Evolutionary conservation across 2,113 vertebrate species (phyloP).

Genomic region (Aegypius monachus): DNA sequence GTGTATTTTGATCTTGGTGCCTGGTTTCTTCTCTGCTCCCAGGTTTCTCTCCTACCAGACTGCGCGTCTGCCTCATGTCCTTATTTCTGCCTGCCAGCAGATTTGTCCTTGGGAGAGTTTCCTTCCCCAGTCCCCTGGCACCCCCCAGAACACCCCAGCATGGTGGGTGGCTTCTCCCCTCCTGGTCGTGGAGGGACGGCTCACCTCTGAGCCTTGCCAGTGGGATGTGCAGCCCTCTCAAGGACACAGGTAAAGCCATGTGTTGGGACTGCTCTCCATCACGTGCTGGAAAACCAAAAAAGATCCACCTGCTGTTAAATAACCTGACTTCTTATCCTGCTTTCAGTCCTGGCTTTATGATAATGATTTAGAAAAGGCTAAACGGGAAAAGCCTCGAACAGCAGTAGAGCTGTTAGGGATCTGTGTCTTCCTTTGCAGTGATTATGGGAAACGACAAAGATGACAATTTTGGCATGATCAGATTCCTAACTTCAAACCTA

Average conservation of each 20-base stretch:
- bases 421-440: neutral
- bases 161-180: neutral
- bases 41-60: neutral
- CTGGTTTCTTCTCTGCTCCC: neutral
- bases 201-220: no score
- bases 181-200: no score
- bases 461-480: neutral
- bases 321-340: neutral
- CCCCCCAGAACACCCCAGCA: fast-evolving
- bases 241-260: neutral
- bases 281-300: neutral
- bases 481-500: neutral
- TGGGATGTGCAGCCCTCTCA: neutral
- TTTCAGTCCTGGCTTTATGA: neutral
- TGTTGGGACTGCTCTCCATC: neutral
- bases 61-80: neutral
- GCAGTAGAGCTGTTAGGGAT: neutral
- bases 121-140: no score
- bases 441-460: neutral
- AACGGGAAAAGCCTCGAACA: neutral
- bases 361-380: neutral
- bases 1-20: neutral
- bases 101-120: neutral
- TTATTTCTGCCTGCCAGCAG: neutral
- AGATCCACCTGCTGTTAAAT: neutral